Conservation (phyloP, 2,888 invertebrate genomes). For the Microctonus brassicae region DNA sequence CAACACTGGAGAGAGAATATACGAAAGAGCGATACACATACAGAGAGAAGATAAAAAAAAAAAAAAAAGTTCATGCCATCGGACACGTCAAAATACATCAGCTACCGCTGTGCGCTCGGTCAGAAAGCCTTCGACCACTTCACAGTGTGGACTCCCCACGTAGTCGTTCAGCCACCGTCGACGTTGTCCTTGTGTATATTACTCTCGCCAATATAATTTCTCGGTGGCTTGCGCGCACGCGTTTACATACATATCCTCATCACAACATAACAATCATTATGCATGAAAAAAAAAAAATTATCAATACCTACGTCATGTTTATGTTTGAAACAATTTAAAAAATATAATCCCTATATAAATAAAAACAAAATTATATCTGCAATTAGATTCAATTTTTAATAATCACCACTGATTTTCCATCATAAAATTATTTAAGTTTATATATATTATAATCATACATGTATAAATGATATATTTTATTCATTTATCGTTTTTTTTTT, state of each 20-base stretch:
- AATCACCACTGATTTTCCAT: no score
- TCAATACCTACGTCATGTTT: neutral
- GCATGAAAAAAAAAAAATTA: neutral
- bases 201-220: constrained; percentile 26
- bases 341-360: no score
- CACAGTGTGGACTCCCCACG: constrained; percentile 64
- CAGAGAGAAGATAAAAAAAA: neutral
- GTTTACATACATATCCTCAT: neutral
- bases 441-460: neutral
- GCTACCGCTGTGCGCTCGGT: constrained; percentile 67
- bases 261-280: neutral
- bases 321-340: neutral
- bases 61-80: constrained; percentile 54
- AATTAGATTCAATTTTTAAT: neutral
- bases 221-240: neutral
- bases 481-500: no score
- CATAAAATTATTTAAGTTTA: no score
- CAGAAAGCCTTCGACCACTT: constrained; percentile 58
- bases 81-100: constrained; percentile 68
- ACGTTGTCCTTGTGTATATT: constrained; percentile 42
- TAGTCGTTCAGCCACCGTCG: constrained; percentile 54
- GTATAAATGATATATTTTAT: neutral
- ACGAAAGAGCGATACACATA: neutral
- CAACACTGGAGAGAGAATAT: constrained; percentile 66
- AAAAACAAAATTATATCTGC: neutral